These are phyloP conservation scores for Brachionus rubens DNA, from an alignment of 1,140 invertebrate species.

Conservation along the genomic window DNA sequence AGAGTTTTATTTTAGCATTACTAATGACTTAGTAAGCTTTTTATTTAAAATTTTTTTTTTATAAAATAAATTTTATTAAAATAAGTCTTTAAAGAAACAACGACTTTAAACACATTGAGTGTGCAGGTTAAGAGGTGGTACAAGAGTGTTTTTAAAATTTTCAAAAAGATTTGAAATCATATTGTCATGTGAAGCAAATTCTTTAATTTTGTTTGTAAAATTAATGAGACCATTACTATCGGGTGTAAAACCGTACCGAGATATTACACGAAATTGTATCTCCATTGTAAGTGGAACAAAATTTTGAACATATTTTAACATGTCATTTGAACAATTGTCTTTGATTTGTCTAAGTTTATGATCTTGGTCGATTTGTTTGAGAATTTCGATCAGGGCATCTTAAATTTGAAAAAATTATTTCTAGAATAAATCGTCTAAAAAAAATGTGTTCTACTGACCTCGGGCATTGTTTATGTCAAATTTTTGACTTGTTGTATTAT, in stretches of 20 bases:
- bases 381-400: conserved; percentile 41
- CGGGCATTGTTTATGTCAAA: too few relatives aligned
- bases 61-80: neutral
- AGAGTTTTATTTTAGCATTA: neutral
- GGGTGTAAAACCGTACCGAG: conserved; percentile 20
- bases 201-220: conserved; percentile 29
- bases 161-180: conserved; percentile 28
- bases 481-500: too few relatives aligned
- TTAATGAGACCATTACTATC: conserved; percentile 22
- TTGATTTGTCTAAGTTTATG: neutral
- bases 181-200: conserved; percentile 22
- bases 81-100: neutral
- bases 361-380: conserved; percentile 29
- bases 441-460: too few relatives aligned
- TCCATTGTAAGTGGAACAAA: conserved; percentile 9
- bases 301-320: conserved; percentile 41
- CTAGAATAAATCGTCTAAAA: too few relatives aligned
- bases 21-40: neutral
- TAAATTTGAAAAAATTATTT: neutral
- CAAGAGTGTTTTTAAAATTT: conserved; percentile 33
- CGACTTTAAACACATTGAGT: neutral
- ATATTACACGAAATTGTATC: conserved; percentile 27
- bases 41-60: neutral
- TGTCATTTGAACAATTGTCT: conserved; percentile 18
- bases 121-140: conserved; percentile 19